Base-by-base conservation (phyloP, 2,888 invertebrate species). In the Cotesia congregata region DNA sequence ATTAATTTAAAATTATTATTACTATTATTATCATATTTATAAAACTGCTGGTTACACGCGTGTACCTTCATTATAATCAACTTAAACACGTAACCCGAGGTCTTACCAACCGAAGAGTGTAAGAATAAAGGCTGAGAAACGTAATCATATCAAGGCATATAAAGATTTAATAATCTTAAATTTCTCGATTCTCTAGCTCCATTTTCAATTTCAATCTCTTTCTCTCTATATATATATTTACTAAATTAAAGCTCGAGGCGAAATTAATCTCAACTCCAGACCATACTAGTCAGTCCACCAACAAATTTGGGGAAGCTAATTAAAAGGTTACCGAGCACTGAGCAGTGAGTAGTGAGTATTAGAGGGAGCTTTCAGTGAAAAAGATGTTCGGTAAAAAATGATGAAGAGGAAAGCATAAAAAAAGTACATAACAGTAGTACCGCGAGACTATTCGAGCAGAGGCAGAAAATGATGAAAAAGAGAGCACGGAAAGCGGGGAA, bases 1-100 rank as follows among this genome's bases (percentile, higher is more conserved):
- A 30, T 9, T 62, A 9, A 7, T 67, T 67, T 67, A 40, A 20
- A 61, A 20, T 62, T 64, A 15, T 15, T 40, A 40, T 39, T 6
- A 50, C 9, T 64, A 39, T 30, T 50, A 50, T 50, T 50, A 50
- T 4, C 50, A 20, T 20, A 60, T 67, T 38, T 6, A 12, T 30
- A 64, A 64, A 64, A 64, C 12, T 15, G 17, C 72, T 30, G 20
- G 72, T 72, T 64, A 79, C 77, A 78, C 79, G 77, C 77, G 79
- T 67, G 64, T 77, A 65, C 12, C 65, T 76, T 15, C 68, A 75
- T 75, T 65, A 80, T 78, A 80, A 78, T 78, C 74, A 71, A 75
- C 74, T 41, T 74, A 60, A 69, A 75, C 81, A 81, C 79, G 82
- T 81, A 77, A 82, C 79, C 79, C 73, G 78, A 81, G 78, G 77